Base-by-base conservation (phyloP, 2,888 invertebrate genomes). In the Drosophila picticornis region DNA sequence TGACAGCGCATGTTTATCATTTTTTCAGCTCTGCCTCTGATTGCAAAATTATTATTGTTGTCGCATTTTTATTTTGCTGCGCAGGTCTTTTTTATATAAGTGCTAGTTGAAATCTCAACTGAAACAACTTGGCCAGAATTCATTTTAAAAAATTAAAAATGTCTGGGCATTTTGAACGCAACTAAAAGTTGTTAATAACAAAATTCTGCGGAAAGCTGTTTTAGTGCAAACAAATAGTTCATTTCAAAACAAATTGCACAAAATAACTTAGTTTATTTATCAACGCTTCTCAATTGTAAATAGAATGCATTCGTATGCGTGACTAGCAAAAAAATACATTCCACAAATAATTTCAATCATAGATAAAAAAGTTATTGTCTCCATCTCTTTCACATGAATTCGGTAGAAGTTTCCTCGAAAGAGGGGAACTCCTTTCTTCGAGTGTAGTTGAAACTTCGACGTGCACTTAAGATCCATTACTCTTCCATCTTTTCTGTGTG, bases 41-140 rank as follows among this genome's bases (percentile, higher is more conserved):
- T 74, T 74, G 73, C 74, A 67, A 61, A 73, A 57, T 56, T 61
- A 40, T 46, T 61, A 38, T 38, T 53, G 46, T 27, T 59, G 61
- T 19, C 13, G 53, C 51, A 31, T 72, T 32, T 51, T 53, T 31
- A 55, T 55, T 74, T 32, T 56, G 50, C 53, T 72, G 64, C 72
- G 72, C 72, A 72, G 57, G 58, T 63, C 34, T 63, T 38, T 46
- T 64, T 64, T 58, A 50, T 64, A 27, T 58, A 32, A 38, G 38
- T 48, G 31, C 31, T 32, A 31, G 46, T 46, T 46, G 34, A 34
- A 22, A 25, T 34, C 29, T 46, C 48, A 22, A 22, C 46, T 46
- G 46, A 46, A 36, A 29, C 36, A 40, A 48, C 38, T 65, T 58
- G 51, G 58, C 38, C 59, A 50, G 34, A 65, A 40, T 40, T 40